Evolutionary conservation across 2,888 invertebrate genomes (phyloP), one percentile per base, ranked within the genome.

Genomic region (Drosophila neutralis): DNA sequence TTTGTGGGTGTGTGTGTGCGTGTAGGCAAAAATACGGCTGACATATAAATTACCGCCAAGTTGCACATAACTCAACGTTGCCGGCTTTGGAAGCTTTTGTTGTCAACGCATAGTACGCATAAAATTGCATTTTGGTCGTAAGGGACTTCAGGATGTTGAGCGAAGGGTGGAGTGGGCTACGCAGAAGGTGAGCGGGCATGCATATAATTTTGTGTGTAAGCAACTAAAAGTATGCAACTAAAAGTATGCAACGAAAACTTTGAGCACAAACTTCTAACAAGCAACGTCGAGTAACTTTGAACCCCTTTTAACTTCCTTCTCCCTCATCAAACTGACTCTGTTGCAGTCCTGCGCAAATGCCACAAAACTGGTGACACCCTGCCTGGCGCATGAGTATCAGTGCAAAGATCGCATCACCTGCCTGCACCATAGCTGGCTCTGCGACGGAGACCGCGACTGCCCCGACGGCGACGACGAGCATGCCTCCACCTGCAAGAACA

Each of bases 371-470:
- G 69, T 33, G 1, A 95, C 95, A 1, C 95, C 95, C 27, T 98
- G 97, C 92, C 94, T 95, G 75, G 93, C 94, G 2, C 94, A 95
- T 48, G 97, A 98, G 91, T 97, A 96, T 91, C 95, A 96, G 89
- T 98, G 98, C 91, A 95, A 94, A 42, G 97, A 98, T 92, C 95
- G 95, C 51, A 94, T 97, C 83, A 96, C 96, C 1, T 98, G 98
- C 91, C 95, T 98, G 48, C 96, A 96, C 90, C 95, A 94, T 72
- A 95, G 95, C 33, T 98, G 97, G 97, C 94, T 97, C 15, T 98
- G 97, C 90, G 98, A 98, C 87, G 97, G 97, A 2, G 96, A 96
- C 82, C 94, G 94, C 54, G 98, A 98, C 92, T 98, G 98, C 88
- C 95, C 96, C 0, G 96, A 96, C 88, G 97, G 97, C 38, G 95